Evolutionary conservation across 2,797 vertebrate genomes (phyloP), one percentile per base, ranked within the genome.

Genomic region (Acrocephalus scirpaceus): DNA sequence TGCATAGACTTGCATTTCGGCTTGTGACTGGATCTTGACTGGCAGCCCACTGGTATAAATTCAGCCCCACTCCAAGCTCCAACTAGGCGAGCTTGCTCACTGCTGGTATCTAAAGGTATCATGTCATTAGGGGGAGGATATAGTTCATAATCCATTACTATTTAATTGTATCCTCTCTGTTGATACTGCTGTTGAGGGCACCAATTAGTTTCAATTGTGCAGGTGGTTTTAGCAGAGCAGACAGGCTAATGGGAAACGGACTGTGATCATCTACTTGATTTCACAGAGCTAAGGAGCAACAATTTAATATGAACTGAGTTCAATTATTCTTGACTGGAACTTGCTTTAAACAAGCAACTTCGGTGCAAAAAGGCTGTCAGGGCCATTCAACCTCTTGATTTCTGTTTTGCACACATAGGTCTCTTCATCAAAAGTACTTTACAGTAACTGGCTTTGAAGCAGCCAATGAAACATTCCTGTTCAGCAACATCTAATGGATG

Each of bases 151-250:
- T 86, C 36, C 56, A 57, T 90, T 65, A 44, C 60, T 73, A 57
- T 88, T 92, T 94, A 91, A 94, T 91, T 84, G 66, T 70, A 78
- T 93, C 60, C 45, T 89, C 56, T 92, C 60, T 84, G 85, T 83
- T 96, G 87, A 84, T 78, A 40, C 70, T 44, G 44, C 56, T 64
- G 16, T 53, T 47, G 67, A 95, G 85, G 76, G 16, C 73, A 86
- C 74, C 90, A 96, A 92, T 97, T 96, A 97, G 70, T 92, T 93
- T 91, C 92, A 92, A 78, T 91, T 90, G 95, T 93, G 92, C 85
- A 92, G 89, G 95, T 90, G 95, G 95, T 88, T 94, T 96, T 90
- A 95, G 91, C 20, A 75, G 91, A 90, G 91, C 60, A 92, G 95
- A 91, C 76, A 95, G 87, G 79, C 85, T 95, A 93, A 96, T 93